Evolutionary conservation across 2,888 invertebrate genomes (phyloP), one percentile per base, ranked within the genome.

Genomic region (Sthenelais limicola): DNA sequence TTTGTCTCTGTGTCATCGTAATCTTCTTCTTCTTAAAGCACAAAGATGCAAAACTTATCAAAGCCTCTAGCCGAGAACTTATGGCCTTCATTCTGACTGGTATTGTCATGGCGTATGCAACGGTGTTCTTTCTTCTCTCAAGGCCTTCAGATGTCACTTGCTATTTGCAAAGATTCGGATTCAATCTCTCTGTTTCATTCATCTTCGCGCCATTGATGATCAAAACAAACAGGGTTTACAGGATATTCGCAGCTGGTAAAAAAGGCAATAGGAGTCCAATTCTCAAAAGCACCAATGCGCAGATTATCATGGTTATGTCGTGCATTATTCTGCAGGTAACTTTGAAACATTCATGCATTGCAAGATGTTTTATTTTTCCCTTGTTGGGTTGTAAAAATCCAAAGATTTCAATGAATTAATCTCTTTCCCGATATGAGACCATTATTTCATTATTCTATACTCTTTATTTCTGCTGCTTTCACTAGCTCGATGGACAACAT

Each of bases 181-280:
- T 56, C 30, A 7, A 56, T 24, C 56, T 56, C 5, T 21, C 56
- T 9, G 56, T 56, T 4, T 24, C 56, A 18, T 26, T 56, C 56
- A 56, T 56, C 18, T 56, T 9, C 30, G 56, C 26, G 26, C 56
- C 56, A 9, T 26, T 56, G 7, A 18, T 56, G 5, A 28, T 56
- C 18, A 56, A 56, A 24, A 56, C 56, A 18, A 56, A 56, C 56
- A 56, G 56, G 56, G 56, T 56, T n/a, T 28, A 56, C 28, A 21
- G 56, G 30, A 56, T 56, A 12, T 56, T 56, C 18, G 56, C 26
- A 18, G 56, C 56, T 24, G 56, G 56, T 24, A 56, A 26, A 26
- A 56, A 56, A 24, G 56, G 56, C 7, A 26, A 24, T 7, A 26
- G 30, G 30, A n/a, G 26, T 26, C 56, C 56, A 18, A 28, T 4